Base-by-base conservation (phyloP, 2,113 vertebrate species). In the Hyperopisus bebe region DNA sequence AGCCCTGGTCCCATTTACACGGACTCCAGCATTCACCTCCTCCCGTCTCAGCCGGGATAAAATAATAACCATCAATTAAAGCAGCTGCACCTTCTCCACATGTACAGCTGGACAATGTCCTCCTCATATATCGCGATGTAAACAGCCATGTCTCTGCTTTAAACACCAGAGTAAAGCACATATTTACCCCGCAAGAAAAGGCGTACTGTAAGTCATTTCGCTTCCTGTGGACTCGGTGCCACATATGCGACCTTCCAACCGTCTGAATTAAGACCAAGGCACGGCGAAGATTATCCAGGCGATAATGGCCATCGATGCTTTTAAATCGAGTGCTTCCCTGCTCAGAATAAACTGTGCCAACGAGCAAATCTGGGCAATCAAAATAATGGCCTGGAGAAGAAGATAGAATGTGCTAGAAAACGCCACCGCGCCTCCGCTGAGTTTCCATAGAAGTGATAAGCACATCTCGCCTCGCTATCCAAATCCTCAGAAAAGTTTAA, bases 31-130 rank as follows among this genome's bases (percentile, higher is more conserved):
- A 35, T 31, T 35, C 9, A 1, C 31, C n/a, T 74, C 66, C 31
- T 13, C 66, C 31, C 1, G 9, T 35, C 66, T 74, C 66, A 35
- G 35, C 74, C 74, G 0, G 74, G 82, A 24, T 85, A 85, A 48
- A 85, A 48, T 85, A 85, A 85, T 46, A 85, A 85, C 42, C 42
- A 13, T 85, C 17, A 80, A 80, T 80, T 80, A 80, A 80, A 80
- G 35, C 74, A 17, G 74, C 74, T 80, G 35, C 74, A 42, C 74
- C 74, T 80, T 42, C 74, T 42, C 74, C 74, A 80, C 74, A 42
- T 13, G 74, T 39, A 42, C 39, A 46, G 82, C 44, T 47, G 82
- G 82, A 84, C 31, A 19, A 35, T 53, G 46, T 50, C n/a, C 48
- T 53, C 53, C 51, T 15, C n/a, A 8, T 51, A 86, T 17, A 53